Evolutionary conservation across 2,797 vertebrate genomes (phyloP).

Genomic region (Crenichthys baileyi): DNA sequence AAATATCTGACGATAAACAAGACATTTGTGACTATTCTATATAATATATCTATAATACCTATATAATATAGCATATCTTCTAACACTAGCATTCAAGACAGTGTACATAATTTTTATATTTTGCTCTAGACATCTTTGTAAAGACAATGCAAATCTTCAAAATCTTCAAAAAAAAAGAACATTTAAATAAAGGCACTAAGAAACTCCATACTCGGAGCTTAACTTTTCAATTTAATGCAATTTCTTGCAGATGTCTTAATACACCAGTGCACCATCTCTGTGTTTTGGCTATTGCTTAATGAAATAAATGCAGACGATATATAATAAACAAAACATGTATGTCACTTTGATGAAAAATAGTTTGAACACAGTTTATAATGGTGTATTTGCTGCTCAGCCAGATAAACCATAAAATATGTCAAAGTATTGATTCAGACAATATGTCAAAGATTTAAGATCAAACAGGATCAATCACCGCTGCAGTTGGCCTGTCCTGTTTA

Average conservation of each 20-base stretch:
- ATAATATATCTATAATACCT: too few species aligned
- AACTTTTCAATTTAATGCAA: background rate
- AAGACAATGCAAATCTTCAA: background rate
- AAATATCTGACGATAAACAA: background rate
- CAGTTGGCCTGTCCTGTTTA: background rate
- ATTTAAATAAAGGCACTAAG: background rate
- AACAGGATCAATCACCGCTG: background rate
- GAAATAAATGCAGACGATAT: background rate
- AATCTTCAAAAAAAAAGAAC: background rate
- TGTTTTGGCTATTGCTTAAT: background rate
- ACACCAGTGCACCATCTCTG: background rate
- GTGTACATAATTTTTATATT: background rate
- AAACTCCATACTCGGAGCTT: background rate
- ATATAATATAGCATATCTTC: background rate
- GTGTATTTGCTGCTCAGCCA: background rate
- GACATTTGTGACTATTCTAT: background rate
- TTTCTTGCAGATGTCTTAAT: background rate
- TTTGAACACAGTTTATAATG: background rate
- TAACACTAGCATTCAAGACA: background rate
- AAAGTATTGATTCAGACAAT: background rate
- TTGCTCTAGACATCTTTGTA: background rate
- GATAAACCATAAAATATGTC: background rate
- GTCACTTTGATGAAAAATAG: slow-evolving; percentile 10
- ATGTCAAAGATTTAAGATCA: slow-evolving; percentile 1
- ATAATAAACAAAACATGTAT: background rate